Percentiles rank a stretch among this genome's conserved stretches.
phyloP scores from a whole-genome alignment of 2,113 vertebrate species.

The Phalacrocorax carbo region DNA sequence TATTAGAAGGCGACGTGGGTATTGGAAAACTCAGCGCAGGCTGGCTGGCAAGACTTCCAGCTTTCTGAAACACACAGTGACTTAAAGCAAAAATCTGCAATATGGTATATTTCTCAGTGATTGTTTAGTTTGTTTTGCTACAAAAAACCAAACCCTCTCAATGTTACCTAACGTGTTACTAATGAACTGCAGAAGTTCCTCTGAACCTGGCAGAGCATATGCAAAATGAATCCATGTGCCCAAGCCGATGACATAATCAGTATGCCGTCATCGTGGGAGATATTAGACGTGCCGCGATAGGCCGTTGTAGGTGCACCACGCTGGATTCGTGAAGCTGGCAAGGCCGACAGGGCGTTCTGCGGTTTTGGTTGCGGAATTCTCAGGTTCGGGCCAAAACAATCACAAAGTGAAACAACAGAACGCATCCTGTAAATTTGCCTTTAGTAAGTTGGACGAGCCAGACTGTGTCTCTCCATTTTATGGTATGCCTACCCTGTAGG shows the following conservation, averaged over 20 bases:
- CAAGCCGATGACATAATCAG: not conserved
- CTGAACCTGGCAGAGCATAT: not conserved
- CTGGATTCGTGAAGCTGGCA: too few species aligned
- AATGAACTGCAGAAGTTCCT: not conserved
- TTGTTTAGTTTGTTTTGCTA: not conserved
- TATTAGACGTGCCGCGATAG: accelerated
- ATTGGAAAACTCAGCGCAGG: not conserved
- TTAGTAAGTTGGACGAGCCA: not conserved
- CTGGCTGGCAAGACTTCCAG: not conserved
- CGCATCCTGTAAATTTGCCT: not conserved
- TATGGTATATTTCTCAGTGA: not conserved
- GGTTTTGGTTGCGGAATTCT: not conserved
- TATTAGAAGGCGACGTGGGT: not conserved
- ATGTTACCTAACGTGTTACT: not conserved
- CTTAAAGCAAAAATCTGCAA: not conserved
- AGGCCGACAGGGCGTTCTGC: not conserved
- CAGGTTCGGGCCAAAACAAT: not conserved
- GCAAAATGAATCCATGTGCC: not conserved
- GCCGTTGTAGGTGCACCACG: not conserved
- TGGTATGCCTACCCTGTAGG: not conserved
- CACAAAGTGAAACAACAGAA: not conserved
- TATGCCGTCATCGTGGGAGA: not conserved
- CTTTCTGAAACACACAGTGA: not conserved
- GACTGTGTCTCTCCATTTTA: not conserved
- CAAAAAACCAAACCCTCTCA: not conserved